Evolutionary conservation across 2,888 invertebrate species (phyloP), one percentile per base, ranked within the genome.

Genomic region (Eulithis prunata): DNA sequence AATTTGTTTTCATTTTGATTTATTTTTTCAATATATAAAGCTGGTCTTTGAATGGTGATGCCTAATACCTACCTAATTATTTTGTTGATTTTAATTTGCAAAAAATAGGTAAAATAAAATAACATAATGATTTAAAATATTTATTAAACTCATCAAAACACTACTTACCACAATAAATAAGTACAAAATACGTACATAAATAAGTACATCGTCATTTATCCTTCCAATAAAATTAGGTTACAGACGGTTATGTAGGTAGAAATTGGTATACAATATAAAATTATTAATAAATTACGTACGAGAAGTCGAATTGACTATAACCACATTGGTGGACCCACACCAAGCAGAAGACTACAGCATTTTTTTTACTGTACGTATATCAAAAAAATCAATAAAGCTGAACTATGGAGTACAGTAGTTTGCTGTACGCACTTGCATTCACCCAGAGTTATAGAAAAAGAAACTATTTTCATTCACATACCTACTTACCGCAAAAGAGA

Each of bases 131-230:
- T 49, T 52, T 62, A 53, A 61, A 65, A 66, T 64, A 45, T 79
- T 78, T 75, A 81, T 81, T 75, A 76, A 79, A 79, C 80, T 81
- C 81, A 82, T 82, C 79, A 82, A 88, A 88, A 81, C 77, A 71
- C 73, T 83, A 54, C 46, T 38, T 41, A 76, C 62, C 28, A 71
- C 62, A 80, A 79, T 77, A 83, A 87, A 81, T 90, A 89, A 90
- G 88, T 91, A 90, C 88, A 90, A 91, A 91, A 91, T 90, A 89
- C 68, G 83, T 82, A 77, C 78, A 4, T 32, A 32, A 4, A 75
- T 80, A 80, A 83, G 84, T 86, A 85, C 84, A 78, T 76, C 66
- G 84, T 83, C 83, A 83, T 79, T 83, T 82, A 82, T 74, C 78
- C 89, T 89, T 89, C 88, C 72, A 80, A 81, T 74, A 83, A 82